Percentiles rank a stretch among this genome's conserved stretches.
phyloP scores from a whole-genome alignment of 2,113 vertebrate species.

The Canis aureus region DNA sequence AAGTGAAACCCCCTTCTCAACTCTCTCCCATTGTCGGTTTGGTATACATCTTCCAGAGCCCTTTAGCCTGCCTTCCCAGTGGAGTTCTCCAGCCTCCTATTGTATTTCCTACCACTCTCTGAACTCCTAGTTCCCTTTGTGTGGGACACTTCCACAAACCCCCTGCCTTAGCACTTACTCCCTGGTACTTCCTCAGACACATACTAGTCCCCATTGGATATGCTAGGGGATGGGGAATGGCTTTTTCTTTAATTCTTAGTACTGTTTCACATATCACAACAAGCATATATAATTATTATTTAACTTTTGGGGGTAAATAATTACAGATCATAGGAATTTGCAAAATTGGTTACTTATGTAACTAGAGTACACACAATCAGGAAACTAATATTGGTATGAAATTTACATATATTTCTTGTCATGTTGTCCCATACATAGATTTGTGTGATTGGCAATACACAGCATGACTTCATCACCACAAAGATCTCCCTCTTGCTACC shows the following conservation, averaged over 20 bases:
- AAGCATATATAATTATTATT: background rate
- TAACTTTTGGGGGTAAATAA: background rate
- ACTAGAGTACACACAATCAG: background rate
- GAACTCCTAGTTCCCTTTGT: background rate
- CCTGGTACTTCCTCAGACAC: background rate
- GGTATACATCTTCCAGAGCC: background rate
- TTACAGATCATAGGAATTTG: background rate
- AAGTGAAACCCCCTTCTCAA: background rate
- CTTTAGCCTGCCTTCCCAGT: background rate
- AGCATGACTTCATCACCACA: background rate
- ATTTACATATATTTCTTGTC: background rate
- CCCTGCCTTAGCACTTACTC: background rate
- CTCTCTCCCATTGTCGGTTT: background rate
- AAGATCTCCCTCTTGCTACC: background rate
- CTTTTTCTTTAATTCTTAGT: background rate
- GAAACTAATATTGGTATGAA: background rate
- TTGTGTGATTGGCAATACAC: background rate
- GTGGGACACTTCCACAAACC: background rate
- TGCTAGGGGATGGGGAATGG: background rate
- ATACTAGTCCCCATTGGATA: background rate
- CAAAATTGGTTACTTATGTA: background rate
- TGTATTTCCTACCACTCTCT: background rate
- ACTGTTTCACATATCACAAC: background rate
- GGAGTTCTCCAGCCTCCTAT: background rate
- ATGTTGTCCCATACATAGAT: background rate